A percentile compares a stretch with the other conserved stretches of the same genome.
phyloP scores from a whole-genome alignment of 2,888 invertebrate species.

The Lysandra bellargus region DNA sequence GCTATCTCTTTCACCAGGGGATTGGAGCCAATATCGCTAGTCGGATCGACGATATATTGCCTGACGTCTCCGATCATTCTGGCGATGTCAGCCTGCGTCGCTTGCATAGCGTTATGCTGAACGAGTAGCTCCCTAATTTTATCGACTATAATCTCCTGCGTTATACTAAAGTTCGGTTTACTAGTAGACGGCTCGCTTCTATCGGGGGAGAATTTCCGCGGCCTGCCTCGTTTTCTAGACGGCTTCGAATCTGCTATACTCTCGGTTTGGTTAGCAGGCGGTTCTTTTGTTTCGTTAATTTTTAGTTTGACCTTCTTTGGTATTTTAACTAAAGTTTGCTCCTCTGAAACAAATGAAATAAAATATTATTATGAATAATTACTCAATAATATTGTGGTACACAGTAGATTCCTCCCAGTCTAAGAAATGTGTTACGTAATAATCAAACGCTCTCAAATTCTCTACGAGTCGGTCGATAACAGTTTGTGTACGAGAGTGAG shows the following conservation, averaged over 20 bases:
- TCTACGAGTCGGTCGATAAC: too few relatives aligned
- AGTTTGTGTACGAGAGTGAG: too few relatives aligned
- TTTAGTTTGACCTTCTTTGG: neutral
- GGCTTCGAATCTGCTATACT: neutral
- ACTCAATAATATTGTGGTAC: neutral
- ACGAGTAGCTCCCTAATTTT: conserved; percentile 27
- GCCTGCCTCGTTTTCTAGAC: neutral
- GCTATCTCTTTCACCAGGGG: conserved; percentile 57
- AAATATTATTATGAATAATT: neutral
- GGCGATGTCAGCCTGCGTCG: conserved; percentile 41
- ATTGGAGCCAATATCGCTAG: conserved; percentile 45
- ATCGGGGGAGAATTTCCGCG: neutral
- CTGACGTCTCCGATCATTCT: conserved; percentile 48
- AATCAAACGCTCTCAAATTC: too few relatives aligned
- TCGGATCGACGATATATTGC: conserved; percentile 46
- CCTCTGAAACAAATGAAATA: neutral
- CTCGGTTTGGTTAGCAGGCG: neutral
- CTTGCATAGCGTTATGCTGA: conserved; percentile 1
- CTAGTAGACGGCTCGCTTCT: neutral
- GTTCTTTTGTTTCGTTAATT: neutral
- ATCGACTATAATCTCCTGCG: conserved; percentile 2
- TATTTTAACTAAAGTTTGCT: neutral
- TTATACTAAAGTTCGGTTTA: neutral
- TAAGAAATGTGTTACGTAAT: too few relatives aligned
- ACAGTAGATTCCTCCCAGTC: too few relatives aligned